These are phyloP conservation scores for Leiothrix lutea DNA, from an alignment of 2,113 vertebrate genomes.

Conservation along the genomic window DNA sequence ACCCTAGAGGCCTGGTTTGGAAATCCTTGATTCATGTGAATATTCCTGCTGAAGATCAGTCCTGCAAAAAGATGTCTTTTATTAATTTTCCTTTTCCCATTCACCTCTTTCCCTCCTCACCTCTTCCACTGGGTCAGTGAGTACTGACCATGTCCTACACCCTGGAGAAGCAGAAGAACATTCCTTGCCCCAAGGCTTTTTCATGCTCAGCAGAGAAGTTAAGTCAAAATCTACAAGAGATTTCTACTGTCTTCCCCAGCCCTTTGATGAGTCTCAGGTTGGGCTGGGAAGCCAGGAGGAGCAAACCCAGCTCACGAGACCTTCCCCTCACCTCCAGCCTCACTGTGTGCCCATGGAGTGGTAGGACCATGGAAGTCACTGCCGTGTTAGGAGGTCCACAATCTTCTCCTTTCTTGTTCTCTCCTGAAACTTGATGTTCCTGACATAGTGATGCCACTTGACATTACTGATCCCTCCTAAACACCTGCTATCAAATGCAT, in stretches of 20 bases:
- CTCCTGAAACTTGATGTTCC: slow-evolving; percentile 64
- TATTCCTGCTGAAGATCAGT: background rate
- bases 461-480: slow-evolving; percentile 68
- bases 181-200: background rate
- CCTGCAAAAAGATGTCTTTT: background rate
- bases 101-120: background rate
- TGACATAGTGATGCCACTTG: slow-evolving; percentile 52
- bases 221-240: background rate
- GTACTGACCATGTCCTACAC: fast-evolving
- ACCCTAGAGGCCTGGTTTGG: background rate
- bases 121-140: fast-evolving
- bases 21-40: background rate
- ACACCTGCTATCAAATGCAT: slow-evolving; percentile 77
- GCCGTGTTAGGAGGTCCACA: slow-evolving; percentile 52
- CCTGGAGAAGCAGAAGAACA: background rate
- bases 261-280: background rate
- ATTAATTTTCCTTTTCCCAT: background rate
- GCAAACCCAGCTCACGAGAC: background rate
- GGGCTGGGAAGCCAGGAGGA: background rate
- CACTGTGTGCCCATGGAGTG: background rate
- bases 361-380: background rate
- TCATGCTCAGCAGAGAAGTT: background rate
- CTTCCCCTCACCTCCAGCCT: background rate
- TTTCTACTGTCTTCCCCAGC: background rate
- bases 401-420: slow-evolving; percentile 64